Conservation (phyloP, 2,888 invertebrate genomes). For the Thalpophila matura region DNA sequence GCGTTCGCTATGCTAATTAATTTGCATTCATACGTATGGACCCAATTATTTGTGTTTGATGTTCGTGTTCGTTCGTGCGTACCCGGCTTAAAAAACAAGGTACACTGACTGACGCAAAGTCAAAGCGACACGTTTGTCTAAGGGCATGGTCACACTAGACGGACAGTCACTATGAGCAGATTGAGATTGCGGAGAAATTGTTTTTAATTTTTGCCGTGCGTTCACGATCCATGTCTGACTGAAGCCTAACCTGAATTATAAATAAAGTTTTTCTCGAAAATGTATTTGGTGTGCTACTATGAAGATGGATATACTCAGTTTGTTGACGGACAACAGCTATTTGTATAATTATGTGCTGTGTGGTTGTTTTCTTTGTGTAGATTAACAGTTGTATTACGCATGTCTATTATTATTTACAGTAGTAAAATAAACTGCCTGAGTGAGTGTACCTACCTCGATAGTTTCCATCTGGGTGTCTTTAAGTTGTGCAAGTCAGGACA, state of each 20-base stretch:
- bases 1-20: too few relatives aligned
- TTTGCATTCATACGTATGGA: too few relatives aligned
- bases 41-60: too few relatives aligned
- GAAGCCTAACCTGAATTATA: constrained; percentile 33
- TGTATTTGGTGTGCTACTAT: constrained; percentile 36
- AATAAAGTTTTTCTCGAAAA: constrained; percentile 22
- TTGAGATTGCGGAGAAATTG: not conserved
- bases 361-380: constrained; percentile 21
- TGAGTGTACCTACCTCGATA: too few relatives aligned
- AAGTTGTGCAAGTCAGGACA: too few relatives aligned
- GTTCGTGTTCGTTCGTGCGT: too few relatives aligned
- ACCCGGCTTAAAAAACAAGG: too few relatives aligned
- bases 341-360: constrained; percentile 10
- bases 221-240: not conserved
- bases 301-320: constrained; percentile 33
- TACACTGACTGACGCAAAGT: too few relatives aligned
- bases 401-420: not conserved
- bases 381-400: not conserved
- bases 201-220: not conserved
- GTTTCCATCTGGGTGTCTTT: too few relatives aligned
- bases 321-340: constrained; percentile 21
- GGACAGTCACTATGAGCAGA: not conserved
- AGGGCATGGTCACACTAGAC: constrained; percentile 9
- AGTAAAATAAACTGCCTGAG: too few relatives aligned
- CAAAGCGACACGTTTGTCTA: too few relatives aligned